Percentiles rank a stretch among this genome's conserved stretches.
Evolutionary conservation across 35 echinoderm and acorn worm species (phyloP).

Genomic region (Apostichopus japonicus): DNA sequence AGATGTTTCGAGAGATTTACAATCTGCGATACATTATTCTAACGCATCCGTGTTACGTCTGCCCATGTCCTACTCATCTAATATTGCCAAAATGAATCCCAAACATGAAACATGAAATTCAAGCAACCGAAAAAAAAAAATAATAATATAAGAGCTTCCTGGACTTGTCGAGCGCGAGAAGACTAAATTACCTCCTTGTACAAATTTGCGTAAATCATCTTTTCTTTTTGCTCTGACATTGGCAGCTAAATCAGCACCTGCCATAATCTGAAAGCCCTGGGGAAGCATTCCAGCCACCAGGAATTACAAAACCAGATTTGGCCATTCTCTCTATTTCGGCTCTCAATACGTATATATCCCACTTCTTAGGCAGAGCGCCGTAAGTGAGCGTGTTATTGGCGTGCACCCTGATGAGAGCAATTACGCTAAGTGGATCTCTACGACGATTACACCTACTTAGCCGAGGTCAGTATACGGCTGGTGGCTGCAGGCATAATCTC

Average conservation of each 20-base stretch:
- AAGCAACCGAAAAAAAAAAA: not conserved
- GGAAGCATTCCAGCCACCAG: not conserved
- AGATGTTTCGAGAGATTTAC: not conserved
- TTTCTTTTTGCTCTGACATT: not conserved
- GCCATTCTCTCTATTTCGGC: not conserved
- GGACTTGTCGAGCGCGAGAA: not conserved
- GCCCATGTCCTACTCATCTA: not conserved
- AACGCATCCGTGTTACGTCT: not conserved
- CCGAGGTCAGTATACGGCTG: slow-evolving; percentile 18
- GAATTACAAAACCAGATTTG: slow-evolving; percentile 34
- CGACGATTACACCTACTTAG: slow-evolving; percentile 47
- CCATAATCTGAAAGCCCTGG: slow-evolving; percentile 4
- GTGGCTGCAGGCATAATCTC: slow-evolving; percentile 29
- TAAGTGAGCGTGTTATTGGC: slow-evolving; percentile 20
- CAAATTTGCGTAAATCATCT: slow-evolving; percentile 30
- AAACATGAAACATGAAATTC: not conserved
- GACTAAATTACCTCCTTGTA: not conserved
- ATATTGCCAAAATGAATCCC: not conserved
- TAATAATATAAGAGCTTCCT: not conserved
- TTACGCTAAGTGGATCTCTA: slow-evolving; percentile 46
- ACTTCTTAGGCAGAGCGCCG: not conserved
- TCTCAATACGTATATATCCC: not conserved
- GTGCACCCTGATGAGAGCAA: slow-evolving; percentile 24
- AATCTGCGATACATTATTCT: not conserved
- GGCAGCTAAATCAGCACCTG: not conserved